A percentile compares a stretch with the other conserved stretches of the same genome.
These are phyloP conservation scores for Empidonax traillii DNA, from an alignment of 2,113 vertebrate genomes.

Conservation along the genomic window DNA sequence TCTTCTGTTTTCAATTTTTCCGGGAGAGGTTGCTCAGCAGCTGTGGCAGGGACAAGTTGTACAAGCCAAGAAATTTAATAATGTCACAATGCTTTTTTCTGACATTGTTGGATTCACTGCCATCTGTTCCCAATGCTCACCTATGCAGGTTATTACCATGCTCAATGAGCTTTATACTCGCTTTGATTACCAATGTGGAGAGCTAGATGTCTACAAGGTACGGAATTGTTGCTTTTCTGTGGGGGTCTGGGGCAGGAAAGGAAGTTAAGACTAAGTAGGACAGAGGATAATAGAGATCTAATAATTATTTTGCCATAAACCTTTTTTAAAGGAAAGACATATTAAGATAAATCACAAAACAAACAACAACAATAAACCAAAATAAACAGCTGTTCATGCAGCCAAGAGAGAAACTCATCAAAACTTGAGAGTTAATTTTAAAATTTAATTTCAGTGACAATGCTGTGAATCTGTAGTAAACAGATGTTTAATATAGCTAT, in stretches of 20 bases:
- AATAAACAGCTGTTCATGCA: background rate
- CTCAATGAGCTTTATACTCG: conserved; percentile 94
- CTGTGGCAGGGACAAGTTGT: conserved; percentile 96
- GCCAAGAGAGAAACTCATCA: background rate
- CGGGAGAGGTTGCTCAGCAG: conserved; percentile 91
- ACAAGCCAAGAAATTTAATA: conserved; percentile 92
- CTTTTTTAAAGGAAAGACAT: background rate
- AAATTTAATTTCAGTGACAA: background rate
- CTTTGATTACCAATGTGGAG: conserved; percentile 94
- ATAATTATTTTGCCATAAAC: background rate
- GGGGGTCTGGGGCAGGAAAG: background rate
- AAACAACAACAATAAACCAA: background rate
- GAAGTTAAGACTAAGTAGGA: background rate
- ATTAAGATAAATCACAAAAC: background rate
- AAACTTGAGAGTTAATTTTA: background rate
- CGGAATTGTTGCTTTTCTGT: background rate
- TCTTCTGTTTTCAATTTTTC: conserved; percentile 95
- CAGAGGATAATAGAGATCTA: background rate
- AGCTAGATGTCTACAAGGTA: conserved; percentile 98
- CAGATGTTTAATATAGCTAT: background rate
- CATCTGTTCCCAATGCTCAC: conserved; percentile 91
- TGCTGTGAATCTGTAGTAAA: background rate
- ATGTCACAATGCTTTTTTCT: conserved; percentile 96
- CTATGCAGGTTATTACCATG: conserved; percentile 99
- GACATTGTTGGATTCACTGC: conserved; percentile 98